phyloP scores from a whole-genome alignment of 2,797 vertebrate genomes.

The Spinus pinus region DNA sequence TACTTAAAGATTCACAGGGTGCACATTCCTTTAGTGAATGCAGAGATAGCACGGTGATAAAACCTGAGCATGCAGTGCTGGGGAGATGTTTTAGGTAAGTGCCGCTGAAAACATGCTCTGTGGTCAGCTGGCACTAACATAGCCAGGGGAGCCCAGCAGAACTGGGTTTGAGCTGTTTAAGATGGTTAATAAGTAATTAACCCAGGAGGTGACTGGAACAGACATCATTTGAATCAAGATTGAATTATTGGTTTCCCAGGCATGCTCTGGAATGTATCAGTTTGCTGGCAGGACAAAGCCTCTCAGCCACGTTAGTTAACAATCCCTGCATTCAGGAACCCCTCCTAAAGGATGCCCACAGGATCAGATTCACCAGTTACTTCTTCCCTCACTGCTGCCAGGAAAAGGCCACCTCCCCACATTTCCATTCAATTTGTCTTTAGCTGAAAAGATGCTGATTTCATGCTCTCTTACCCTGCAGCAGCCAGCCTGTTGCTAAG shows the following conservation, averaged over 20 bases:
- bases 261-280: neutral
- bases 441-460: conserved; percentile 46
- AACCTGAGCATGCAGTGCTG: neutral
- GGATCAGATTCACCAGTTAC: neutral
- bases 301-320: neutral
- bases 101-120: neutral
- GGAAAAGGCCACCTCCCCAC: neutral
- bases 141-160: neutral
- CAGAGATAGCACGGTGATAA: neutral
- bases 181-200: conserved; percentile 2
- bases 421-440: conserved; percentile 35
- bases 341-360: neutral
- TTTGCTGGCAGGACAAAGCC: neutral
- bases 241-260: neutral
- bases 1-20: neutral
- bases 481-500: conserved; percentile 63
- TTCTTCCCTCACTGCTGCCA: neutral
- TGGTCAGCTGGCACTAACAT: neutral
- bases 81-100: neutral
- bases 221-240: conserved; percentile 18
- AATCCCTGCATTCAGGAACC: neutral
- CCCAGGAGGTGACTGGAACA: neutral
- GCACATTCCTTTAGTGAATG: neutral
- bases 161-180: neutral
- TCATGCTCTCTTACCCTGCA: conserved; percentile 4